Evolutionary conservation across 2,797 vertebrate species (phyloP).

Genomic region (Centropyge bicolor): DNA sequence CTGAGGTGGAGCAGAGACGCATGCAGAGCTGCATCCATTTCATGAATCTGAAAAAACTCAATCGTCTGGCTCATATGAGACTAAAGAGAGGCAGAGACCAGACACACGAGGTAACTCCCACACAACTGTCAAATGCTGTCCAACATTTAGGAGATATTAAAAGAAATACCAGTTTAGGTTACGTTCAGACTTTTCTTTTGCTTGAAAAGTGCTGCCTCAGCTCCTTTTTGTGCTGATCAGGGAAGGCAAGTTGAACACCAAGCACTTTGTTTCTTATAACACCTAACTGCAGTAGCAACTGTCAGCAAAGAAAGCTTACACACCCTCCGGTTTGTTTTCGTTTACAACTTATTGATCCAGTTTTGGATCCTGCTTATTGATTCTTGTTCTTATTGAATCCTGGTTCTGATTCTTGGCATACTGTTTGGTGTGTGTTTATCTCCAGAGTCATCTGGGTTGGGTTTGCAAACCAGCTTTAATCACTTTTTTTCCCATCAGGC

Average conservation of each 20-base stretch:
- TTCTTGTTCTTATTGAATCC: conserved; percentile 12
- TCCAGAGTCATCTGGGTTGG: neutral
- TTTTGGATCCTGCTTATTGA: neutral
- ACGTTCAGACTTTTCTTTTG: conserved; percentile 8
- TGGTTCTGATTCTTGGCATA: neutral
- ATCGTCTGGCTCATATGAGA: conserved; percentile 96
- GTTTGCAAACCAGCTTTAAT: conserved; percentile 1
- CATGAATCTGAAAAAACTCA: conserved; percentile 98
- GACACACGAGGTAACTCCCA: conserved; percentile 93
- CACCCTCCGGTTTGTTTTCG: neutral
- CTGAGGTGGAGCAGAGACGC: conserved; percentile 91
- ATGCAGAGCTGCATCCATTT: conserved; percentile 96
- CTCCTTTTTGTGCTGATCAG: conserved; percentile 48
- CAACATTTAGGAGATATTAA: neutral
- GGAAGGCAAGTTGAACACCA: conserved; percentile 22
- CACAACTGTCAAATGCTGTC: neutral
- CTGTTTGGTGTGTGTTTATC: neutral
- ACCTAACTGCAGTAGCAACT: conserved; percentile 27
- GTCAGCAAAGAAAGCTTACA: conserved; percentile 24
- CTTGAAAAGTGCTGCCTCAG: conserved; percentile 36
- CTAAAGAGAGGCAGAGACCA: conserved; percentile 96
- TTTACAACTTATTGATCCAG: neutral
- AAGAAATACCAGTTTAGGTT: neutral
- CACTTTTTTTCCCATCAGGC: conserved; percentile 82
- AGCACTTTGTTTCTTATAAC: conserved; percentile 37